Base-by-base conservation (phyloP, 2,888 invertebrate genomes). In the Strigamia transsilvanica region DNA sequence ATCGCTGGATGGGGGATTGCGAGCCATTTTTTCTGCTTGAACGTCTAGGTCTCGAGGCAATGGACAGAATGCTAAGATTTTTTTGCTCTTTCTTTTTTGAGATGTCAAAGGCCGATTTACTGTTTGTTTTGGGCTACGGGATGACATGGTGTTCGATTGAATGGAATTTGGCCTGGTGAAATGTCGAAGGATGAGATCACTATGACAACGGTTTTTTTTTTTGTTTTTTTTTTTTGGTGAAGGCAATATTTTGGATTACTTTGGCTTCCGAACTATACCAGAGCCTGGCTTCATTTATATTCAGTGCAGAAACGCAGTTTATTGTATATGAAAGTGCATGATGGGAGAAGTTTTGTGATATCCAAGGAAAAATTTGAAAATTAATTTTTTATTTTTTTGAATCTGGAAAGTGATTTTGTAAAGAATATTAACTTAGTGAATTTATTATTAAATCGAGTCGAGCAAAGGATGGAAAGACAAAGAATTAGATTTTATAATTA, bases 91-190 rank as follows among this genome's bases (percentile, higher is more conserved):
- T 7, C 18, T 51, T 51, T 51, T 51, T n/a, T 51, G 51, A 51
- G 51, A 51, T 51, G 51, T 51, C 51, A 51, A 51, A 51, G 51
- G 51, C 51, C 51, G 51, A 51, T 51, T 51, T n/a, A 51, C 51
- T 51, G 51, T 51, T 51, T 51, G 51, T 51, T 51, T 51, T 18
- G 51, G 51, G 51, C 2, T 51, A 51, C 51, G n/a, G 18, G 18
- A 51, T 51, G 51, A 51, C 51, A 51, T n/a, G 51, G 18, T n/a
- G 51, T 51, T 51, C 51, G 51, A 51, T 51, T 51, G 51, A 51
- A 51, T 51, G 51, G 51, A 51, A 51, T 51, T 18, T 51, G 51
- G n/a, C 51, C 51, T n/a, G 51, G 51, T 51, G 51, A 51, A 51
- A 51, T 51, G 51, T 51, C 51, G 51, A 51, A 51, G 18, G 51